These are phyloP conservation scores for Mus pahari DNA, from an alignment of 2,113 vertebrate species.

Conservation along the genomic window DNA sequence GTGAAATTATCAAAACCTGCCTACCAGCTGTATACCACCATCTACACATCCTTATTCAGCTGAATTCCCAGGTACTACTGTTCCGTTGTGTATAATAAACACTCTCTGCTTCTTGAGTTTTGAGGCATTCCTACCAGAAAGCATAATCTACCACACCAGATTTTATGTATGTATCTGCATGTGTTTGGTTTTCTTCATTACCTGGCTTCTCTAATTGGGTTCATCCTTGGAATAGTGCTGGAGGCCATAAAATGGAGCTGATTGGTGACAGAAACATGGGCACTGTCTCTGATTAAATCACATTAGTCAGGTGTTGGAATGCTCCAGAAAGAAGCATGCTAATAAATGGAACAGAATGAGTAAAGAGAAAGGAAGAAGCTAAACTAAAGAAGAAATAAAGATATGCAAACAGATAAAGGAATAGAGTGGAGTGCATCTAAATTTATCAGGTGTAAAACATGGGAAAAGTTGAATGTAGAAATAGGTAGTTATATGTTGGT, in stretches of 20 bases:
- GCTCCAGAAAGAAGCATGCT: background rate
- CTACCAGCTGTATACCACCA: background rate
- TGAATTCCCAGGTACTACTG: background rate
- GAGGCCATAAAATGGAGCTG: background rate
- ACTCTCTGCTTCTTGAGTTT: background rate
- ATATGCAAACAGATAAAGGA: background rate
- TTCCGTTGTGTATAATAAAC: background rate
- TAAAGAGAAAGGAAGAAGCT: background rate
- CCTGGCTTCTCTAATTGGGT: background rate
- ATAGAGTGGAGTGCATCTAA: background rate
- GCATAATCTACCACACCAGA: fast-evolving
- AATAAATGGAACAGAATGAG: background rate
- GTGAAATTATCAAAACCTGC: background rate
- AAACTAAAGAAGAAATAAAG: background rate
- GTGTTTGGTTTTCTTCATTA: background rate
- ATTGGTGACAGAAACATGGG: background rate
- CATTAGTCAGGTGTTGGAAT: background rate
- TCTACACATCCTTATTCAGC: background rate
- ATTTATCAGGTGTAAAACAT: background rate
- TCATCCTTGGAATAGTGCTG: too few species aligned
- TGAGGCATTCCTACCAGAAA: background rate
- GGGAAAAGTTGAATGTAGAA: background rate
- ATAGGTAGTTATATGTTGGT: background rate
- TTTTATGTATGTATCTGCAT: background rate
- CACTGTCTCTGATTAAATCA: background rate